Conservation (phyloP, 2,113 vertebrate species). For the Macaca nemestrina region DNA sequence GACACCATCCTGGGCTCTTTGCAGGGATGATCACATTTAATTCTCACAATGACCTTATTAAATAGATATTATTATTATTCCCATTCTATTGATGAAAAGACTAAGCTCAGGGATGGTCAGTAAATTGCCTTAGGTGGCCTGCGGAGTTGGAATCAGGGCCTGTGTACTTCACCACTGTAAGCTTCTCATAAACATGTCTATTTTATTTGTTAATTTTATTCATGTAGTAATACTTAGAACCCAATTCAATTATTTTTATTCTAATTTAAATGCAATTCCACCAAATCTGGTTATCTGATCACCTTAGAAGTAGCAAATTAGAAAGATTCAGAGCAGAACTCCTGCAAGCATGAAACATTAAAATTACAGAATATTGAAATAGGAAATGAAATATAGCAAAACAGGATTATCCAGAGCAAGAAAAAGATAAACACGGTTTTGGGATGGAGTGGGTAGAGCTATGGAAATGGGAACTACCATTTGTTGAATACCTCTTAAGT, state of each 20-base stretch:
- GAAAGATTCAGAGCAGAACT: conserved; percentile 10
- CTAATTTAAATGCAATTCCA: not conserved
- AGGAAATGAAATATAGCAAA: not conserved
- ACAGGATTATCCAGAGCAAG: conserved; percentile 1
- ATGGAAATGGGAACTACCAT: not conserved
- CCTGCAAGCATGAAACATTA: not conserved
- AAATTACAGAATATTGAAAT: not conserved
- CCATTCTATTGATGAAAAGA: not conserved
- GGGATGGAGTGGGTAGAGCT: not conserved
- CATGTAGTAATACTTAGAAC: not conserved
- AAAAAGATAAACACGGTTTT: not conserved
- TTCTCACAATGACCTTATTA: not conserved
- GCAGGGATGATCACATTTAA: not conserved
- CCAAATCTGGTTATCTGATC: not conserved
- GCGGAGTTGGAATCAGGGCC: not conserved
- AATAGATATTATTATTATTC: not conserved
- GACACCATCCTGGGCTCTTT: not conserved
- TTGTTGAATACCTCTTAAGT: too few relatives aligned
- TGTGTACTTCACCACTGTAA: not conserved
- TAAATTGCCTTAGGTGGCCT: not conserved
- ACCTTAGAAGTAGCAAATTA: not conserved
- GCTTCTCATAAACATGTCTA: not conserved
- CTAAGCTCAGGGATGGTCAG: not conserved
- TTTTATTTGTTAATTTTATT: not conserved
- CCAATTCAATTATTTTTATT: not conserved